phyloP scores from a whole-genome alignment of 1,140 invertebrate genomes.

The Chelonus insularis region DNA sequence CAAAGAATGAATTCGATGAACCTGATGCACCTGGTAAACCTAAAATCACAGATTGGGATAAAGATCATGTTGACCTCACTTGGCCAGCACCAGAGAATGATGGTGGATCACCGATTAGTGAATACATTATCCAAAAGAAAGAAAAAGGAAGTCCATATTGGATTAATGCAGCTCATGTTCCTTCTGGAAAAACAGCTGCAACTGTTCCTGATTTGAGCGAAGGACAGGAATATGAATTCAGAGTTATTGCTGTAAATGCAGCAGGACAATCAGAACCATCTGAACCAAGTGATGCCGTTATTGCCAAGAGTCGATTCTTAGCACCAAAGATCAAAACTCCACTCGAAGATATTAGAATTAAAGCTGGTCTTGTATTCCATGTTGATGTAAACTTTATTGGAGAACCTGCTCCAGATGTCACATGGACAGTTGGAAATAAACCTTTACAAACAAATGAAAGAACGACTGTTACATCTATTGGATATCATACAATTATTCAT shows the following conservation, averaged over 20 bases:
- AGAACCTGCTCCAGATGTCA: conserved; percentile 83
- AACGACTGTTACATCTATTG: conserved; percentile 85
- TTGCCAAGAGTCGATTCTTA: conserved; percentile 82
- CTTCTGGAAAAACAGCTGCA: conserved; percentile 74
- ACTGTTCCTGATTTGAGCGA: conserved; percentile 87
- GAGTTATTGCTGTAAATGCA: conserved; percentile 92
- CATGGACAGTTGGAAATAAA: conserved; percentile 80
- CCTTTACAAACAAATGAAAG: conserved; percentile 74
- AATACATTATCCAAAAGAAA: conserved; percentile 95
- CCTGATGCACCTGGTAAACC: conserved; percentile 90
- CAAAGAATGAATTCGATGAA: conserved; percentile 93
- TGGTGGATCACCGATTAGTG: conserved; percentile 87
- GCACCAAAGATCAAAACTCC: conserved; percentile 92
- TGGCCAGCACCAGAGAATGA: conserved; percentile 86
- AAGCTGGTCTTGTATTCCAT: conserved; percentile 90
- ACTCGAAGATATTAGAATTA: conserved; percentile 83
- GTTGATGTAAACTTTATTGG: conserved; percentile 92
- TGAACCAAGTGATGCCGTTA: conserved; percentile 87
- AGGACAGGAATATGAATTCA: conserved; percentile 95
- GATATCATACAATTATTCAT: conserved; percentile 88
- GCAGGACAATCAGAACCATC: conserved; percentile 95
- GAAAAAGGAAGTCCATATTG: conserved; percentile 89
- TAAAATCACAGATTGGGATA: conserved; percentile 85
- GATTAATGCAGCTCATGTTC: conserved; percentile 87
- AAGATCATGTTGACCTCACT: conserved; percentile 87